These are phyloP conservation scores for Brotogeris chrysoptera DNA, from an alignment of 2,797 vertebrate species.

Conservation along the genomic window DNA sequence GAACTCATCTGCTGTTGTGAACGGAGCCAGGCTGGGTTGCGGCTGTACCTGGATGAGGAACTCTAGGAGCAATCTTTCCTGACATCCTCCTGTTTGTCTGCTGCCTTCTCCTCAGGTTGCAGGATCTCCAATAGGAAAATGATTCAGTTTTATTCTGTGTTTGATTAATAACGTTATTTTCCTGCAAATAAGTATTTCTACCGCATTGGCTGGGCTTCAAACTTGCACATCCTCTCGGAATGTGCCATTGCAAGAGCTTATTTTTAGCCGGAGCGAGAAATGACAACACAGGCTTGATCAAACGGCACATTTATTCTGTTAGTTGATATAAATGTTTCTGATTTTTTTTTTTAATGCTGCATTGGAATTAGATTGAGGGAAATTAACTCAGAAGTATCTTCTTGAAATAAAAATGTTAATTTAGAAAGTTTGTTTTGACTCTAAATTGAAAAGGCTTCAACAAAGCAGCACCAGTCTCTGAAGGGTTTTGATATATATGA, in stretches of 20 bases:
- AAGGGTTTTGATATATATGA: background rate
- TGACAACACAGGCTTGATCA: background rate
- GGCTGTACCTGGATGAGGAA: background rate
- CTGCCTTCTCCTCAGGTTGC: background rate
- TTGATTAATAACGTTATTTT: background rate
- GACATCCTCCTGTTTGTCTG: background rate
- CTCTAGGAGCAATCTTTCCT: background rate
- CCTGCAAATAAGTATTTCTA: background rate
- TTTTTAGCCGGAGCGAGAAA: background rate
- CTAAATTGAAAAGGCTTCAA: background rate
- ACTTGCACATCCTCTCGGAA: background rate
- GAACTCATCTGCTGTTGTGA: background rate
- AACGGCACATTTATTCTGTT: background rate
- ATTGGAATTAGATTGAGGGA: background rate
- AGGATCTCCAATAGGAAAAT: background rate
- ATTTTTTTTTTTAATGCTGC: background rate
- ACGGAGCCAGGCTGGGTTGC: background rate
- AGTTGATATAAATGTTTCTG: background rate
- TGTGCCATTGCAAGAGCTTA: background rate
- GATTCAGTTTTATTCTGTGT: background rate
- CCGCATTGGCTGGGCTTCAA: background rate
- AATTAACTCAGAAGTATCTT: background rate
- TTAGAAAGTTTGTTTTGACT: background rate
- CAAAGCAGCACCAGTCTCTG: background rate
- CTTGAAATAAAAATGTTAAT: conserved; percentile 1